Conservation (phyloP, 2,797 vertebrate genomes). For the Hapalemur alaotrensis region DNA sequence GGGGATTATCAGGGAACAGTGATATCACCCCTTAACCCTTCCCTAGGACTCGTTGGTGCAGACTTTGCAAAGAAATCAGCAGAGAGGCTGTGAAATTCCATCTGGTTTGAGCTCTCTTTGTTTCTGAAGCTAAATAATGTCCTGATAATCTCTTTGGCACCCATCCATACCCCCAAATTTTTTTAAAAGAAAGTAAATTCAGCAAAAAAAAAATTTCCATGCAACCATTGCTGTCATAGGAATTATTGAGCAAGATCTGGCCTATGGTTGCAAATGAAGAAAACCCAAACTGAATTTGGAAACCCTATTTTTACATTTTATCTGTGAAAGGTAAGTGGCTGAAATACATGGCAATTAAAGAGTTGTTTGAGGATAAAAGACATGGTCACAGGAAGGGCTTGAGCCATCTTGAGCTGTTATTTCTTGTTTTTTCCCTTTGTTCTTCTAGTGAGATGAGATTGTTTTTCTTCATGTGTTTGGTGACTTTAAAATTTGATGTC, state of each 20-base stretch:
- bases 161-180: background rate
- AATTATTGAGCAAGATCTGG: background rate
- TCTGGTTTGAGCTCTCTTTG: background rate
- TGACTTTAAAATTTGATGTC: background rate
- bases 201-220: background rate
- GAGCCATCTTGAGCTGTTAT: background rate
- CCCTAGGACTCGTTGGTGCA: background rate
- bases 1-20: background rate
- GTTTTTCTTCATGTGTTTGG: background rate
- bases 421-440: background rate
- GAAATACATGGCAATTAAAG: background rate
- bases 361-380: background rate
- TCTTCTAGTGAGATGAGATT: background rate
- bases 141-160: background rate
- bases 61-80: background rate
- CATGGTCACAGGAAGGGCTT: background rate
- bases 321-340: background rate
- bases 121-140: conserved; percentile 39
- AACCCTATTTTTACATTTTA: background rate
- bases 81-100: conserved; percentile 8
- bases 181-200: background rate
- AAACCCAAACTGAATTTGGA: background rate
- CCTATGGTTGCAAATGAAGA: conserved; percentile 5
- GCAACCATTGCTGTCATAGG: background rate
- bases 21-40: conserved; percentile 21